These are phyloP conservation scores for Apocrypta bakeri DNA, from an alignment of 1,140 invertebrate species.

Conservation along the genomic window DNA sequence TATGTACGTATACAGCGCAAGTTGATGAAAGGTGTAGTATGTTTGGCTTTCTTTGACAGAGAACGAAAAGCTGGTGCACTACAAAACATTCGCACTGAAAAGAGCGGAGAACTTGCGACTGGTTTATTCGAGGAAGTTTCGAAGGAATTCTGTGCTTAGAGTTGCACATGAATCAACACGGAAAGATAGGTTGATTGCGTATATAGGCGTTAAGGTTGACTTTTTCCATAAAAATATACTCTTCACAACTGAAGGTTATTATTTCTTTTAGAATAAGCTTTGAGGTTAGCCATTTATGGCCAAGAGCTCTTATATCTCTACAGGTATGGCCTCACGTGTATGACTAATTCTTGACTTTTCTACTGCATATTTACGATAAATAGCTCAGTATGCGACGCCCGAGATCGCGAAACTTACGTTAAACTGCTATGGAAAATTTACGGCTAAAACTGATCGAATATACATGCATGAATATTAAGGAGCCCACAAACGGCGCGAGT, in stretches of 20 bases:
- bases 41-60: too few species aligned
- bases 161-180: background rate
- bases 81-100: background rate
- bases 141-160: background rate
- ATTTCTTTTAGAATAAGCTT: background rate
- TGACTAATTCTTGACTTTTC: background rate
- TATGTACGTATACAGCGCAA: background rate
- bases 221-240: background rate
- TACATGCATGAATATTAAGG: background rate
- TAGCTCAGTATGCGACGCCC: background rate
- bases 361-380: background rate
- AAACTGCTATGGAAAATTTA: background rate
- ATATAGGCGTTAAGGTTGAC: background rate
- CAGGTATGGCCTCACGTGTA: background rate
- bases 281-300: background rate
- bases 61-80: too few species aligned
- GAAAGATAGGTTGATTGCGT: background rate
- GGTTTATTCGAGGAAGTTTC: conserved; percentile 8
- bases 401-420: too few species aligned
- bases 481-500: background rate
- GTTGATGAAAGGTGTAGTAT: background rate
- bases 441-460: background rate
- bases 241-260: background rate
- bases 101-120: background rate
- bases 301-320: background rate